Evolutionary conservation across 2,113 vertebrate species (phyloP), one percentile per base, ranked within the genome.

Genomic region (Scolopax mira): DNA sequence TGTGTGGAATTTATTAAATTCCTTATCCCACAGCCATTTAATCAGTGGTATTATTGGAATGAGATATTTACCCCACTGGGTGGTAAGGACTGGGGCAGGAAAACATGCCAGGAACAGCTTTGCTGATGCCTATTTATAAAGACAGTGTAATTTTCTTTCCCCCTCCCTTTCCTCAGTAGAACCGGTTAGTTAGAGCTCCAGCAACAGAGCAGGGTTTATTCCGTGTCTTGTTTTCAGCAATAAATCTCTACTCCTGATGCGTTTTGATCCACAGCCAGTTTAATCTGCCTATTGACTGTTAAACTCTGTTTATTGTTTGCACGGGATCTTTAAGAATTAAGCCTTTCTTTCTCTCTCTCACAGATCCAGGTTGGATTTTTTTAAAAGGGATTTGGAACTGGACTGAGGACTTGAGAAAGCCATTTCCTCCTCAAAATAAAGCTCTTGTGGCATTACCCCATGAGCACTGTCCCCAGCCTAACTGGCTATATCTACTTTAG

Each of bases 1-100:
- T 90, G 88, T 82, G 55, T 82, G 79, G 91, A 89, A 97, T 97
- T 96, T 97, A 94, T 88, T 97, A 91, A 94, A 97, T 97, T 97
- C 91, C 90, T 96, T 94, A 97, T 92, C 88, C 91, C 93, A 95
- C 97, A 94, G 94, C 51, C 71, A 60, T 94, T 91, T 94, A 96
- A 93, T 96, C 90, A 80, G 72, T 58, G 57, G 80, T 88, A 92
- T 88, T 94, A 95, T 72, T 84, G 74, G 89, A 94, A 95, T 93
- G 85, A 97, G 88, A 73, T 95, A 97, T 89, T 93, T 97, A 93
- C 77, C 78, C 85, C 82, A 73, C 90, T 93, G 91, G 74, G 88
- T 93, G 87, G 95, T 94, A 85, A 82, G 67, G 87, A 90, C 27
- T 94, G 60, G 85, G 79, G 80, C 78, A 97, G 77, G 72, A 97